Percentiles rank a stretch among this genome's conserved stretches.
phyloP scores from a whole-genome alignment of 2,888 invertebrate species.

The Argynnis bischoffii region DNA sequence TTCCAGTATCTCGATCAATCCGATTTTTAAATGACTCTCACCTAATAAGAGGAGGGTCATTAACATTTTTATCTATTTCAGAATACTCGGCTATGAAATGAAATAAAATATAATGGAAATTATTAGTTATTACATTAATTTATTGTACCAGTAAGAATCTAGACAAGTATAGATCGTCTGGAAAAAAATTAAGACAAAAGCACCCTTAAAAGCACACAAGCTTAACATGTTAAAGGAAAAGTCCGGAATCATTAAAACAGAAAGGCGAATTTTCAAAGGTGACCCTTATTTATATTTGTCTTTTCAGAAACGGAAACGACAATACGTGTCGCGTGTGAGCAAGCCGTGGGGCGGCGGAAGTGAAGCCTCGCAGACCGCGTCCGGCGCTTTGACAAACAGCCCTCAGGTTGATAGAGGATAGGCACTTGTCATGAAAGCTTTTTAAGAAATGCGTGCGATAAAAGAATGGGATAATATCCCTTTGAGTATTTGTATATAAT shows the following conservation, averaged over 20 bases:
- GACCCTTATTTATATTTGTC: conserved; percentile 35
- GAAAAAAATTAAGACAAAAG: no score
- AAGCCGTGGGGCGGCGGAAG: conserved; percentile 53
- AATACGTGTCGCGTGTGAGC: conserved; percentile 52
- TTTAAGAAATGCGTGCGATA: conserved; percentile 20
- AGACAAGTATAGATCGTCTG: no score
- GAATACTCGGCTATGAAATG: no score
- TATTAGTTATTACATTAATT: no score
- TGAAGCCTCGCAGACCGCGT: conserved; percentile 57
- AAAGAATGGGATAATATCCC: conserved; percentile 8
- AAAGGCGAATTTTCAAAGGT: conserved; percentile 6
- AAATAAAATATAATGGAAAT: no score
- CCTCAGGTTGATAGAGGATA: conserved; percentile 46
- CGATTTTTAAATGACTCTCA: no score
- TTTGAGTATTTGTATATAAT: conserved; percentile 4
- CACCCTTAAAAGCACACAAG: no score
- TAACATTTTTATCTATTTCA: no score
- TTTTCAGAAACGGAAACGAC: conserved; percentile 45
- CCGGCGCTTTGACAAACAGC: conserved; percentile 68
- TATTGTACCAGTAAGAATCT: no score
- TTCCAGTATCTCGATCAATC: no score
- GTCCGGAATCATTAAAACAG: not conserved
- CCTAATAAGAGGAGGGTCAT: no score
- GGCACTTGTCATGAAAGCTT: conserved; percentile 35
- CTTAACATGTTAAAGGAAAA: no score